These are phyloP conservation scores for Heliothis virescens DNA, from an alignment of 1,140 invertebrate genomes.

Conservation along the genomic window DNA sequence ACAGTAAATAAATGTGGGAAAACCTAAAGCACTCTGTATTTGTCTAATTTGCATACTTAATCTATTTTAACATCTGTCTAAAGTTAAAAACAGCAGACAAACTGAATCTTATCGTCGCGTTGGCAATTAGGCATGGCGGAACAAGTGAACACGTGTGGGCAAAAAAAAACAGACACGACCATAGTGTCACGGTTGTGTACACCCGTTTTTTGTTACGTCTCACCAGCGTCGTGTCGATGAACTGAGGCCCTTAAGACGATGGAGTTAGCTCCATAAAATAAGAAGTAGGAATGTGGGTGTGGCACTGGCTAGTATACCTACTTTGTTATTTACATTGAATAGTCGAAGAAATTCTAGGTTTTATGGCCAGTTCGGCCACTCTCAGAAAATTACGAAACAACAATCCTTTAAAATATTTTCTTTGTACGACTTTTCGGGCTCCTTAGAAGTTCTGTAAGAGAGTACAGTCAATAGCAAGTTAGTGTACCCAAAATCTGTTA, in stretches of 20 bases:
- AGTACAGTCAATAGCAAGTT: too few relatives aligned
- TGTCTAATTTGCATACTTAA: neutral
- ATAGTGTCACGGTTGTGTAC: conserved; percentile 28
- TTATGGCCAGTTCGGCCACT: neutral
- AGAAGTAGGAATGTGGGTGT: neutral
- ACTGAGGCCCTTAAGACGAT: neutral
- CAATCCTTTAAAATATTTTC: too few relatives aligned
- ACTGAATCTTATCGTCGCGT: conserved; percentile 37
- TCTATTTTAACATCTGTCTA: too few relatives aligned
- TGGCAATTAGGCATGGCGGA: conserved; percentile 43
- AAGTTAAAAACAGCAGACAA: neutral
- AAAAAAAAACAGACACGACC: conserved; percentile 37
- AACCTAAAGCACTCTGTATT: neutral
- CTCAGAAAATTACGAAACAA: too few relatives aligned
- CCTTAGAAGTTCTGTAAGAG: too few relatives aligned
- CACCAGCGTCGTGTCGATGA: conserved; percentile 5
- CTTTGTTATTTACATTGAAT: neutral
- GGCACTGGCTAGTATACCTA: neutral
- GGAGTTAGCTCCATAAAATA: conserved; percentile 7
- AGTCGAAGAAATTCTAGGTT: neutral
- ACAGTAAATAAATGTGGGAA: too few relatives aligned
- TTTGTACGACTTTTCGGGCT: too few relatives aligned
- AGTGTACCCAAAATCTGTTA: too few relatives aligned
- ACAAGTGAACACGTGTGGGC: conserved; percentile 46
- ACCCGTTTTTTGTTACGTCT: conserved; percentile 12